A percentile compares a stretch with the other conserved stretches of the same genome.
Conservation (phyloP, 2,888 invertebrate genomes). For the Drosophila subsilvestris region DNA sequence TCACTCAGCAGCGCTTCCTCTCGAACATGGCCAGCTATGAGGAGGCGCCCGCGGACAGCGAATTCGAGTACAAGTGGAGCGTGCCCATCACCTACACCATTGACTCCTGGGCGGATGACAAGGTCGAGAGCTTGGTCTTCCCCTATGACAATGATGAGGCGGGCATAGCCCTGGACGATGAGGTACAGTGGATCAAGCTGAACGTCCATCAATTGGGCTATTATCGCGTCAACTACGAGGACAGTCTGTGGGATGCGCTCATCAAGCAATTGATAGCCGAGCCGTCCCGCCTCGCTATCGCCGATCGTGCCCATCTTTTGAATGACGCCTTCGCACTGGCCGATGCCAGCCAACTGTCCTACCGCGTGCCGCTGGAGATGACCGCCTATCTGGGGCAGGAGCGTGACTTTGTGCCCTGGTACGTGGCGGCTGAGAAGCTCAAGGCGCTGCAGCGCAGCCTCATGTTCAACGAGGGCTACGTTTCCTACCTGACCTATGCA, state of each 20-base stretch:
- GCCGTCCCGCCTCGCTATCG: constrained; percentile 84
- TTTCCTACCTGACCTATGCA: constrained; percentile 86
- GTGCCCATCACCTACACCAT: constrained; percentile 91
- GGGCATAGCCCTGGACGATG: constrained; percentile 75
- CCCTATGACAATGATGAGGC: constrained; percentile 42
- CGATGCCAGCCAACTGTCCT: constrained; percentile 87
- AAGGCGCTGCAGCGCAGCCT: constrained; percentile 85
- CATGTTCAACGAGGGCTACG: constrained; percentile 85
- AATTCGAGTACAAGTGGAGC: constrained; percentile 89
- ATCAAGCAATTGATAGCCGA: constrained; percentile 77
- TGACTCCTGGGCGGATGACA: constrained; percentile 81
- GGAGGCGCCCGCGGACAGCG: constrained; percentile 84
- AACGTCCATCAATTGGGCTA: constrained; percentile 93
- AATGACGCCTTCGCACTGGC: constrained; percentile 93
- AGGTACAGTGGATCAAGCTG: constrained; percentile 90
- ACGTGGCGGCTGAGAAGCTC: constrained; percentile 86
- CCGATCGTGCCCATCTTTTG: constrained; percentile 91
- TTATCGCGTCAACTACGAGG: constrained; percentile 93
- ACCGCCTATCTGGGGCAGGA: constrained; percentile 88
- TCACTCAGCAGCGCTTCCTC: constrained; percentile 91
- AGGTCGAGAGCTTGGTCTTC: constrained; percentile 76
- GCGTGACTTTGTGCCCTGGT: constrained; percentile 90
- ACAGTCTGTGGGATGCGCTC: constrained; percentile 86
- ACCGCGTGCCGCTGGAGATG: constrained; percentile 88
- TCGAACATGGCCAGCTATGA: constrained; percentile 86